These are phyloP conservation scores for Phalacrocorax carbo DNA, from an alignment of 2,113 vertebrate species.

Conservation along the genomic window DNA sequence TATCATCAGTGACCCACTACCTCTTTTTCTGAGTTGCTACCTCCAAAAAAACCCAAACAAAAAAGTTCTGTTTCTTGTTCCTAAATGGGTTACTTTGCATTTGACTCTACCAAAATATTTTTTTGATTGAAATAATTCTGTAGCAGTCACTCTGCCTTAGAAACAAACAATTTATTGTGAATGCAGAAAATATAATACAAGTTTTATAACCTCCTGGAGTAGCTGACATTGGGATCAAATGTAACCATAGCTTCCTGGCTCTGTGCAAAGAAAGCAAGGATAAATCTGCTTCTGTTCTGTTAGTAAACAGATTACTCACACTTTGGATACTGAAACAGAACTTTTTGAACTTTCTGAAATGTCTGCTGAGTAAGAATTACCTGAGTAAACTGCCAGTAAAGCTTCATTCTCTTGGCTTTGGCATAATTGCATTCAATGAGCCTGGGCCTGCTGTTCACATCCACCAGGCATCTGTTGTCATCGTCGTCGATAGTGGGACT, in stretches of 20 bases:
- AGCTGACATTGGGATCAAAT: not conserved
- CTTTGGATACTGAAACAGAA: not conserved
- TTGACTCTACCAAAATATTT: not conserved
- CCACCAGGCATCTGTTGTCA: slow-evolving; percentile 98
- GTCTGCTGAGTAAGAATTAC: slow-evolving; percentile 67
- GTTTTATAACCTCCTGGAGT: not conserved
- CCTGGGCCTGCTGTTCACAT: slow-evolving; percentile 90
- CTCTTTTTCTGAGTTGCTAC: not conserved
- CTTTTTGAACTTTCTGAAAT: slow-evolving; percentile 1
- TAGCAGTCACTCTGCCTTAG: not conserved
- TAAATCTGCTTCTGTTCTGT: not conserved
- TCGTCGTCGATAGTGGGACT: slow-evolving; percentile 95
- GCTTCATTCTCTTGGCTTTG: slow-evolving; percentile 95
- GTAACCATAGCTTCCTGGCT: not conserved
- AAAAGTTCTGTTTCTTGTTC: not conserved
- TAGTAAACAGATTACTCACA: not conserved
- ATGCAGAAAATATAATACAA: not conserved
- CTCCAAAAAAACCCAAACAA: not conserved
- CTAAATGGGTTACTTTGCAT: not conserved
- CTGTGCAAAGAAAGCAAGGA: not conserved
- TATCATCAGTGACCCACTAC: not conserved
- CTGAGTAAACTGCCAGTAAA: slow-evolving; percentile 97
- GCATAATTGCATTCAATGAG: slow-evolving; percentile 97
- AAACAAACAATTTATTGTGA: not conserved
- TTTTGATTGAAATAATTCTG: not conserved